phyloP scores from a whole-genome alignment of 2,113 vertebrate species.

The Periophthalmodon schlosseri region DNA sequence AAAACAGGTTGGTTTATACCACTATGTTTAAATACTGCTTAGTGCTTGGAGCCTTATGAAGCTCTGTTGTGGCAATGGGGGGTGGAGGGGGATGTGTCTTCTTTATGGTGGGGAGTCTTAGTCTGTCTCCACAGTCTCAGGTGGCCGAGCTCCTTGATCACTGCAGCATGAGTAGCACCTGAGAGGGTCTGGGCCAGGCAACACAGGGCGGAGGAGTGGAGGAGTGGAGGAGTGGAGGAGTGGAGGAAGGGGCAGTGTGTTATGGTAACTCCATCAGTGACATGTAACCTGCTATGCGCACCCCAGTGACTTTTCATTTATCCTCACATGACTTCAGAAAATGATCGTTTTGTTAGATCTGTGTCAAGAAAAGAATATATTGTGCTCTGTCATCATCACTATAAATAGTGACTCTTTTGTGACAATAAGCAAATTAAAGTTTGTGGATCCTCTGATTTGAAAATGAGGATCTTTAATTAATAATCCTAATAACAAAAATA shows the following conservation, averaged over 20 bases:
- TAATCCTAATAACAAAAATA: no score
- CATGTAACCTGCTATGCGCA: constrained; percentile 33
- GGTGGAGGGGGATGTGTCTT: constrained; percentile 37
- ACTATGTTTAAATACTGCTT: constrained; percentile 78
- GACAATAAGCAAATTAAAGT: neutral
- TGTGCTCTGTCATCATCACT: neutral
- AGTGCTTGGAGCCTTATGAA: constrained; percentile 78
- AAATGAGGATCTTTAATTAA: no score
- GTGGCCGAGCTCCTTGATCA: constrained; percentile 70
- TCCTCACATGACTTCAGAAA: neutral
- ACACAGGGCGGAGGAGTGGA: constrained; percentile 15
- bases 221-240: neutral
- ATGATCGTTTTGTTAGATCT: neutral
- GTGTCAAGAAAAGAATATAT: neutral
- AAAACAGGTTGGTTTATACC: constrained; percentile 79
- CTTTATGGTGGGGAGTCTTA: constrained; percentile 39
- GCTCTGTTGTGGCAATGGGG: constrained; percentile 33
- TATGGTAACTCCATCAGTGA: constrained; percentile 50
- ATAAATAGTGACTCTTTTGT: neutral
- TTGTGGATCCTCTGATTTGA: neutral
- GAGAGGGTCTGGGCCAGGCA: constrained; percentile 33
- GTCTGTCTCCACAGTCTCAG: constrained; percentile 74
- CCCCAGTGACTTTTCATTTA: constrained; percentile 27
- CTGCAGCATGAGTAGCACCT: constrained; percentile 64
- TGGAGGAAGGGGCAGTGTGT: constrained; percentile 13